Percentiles rank a stretch among this genome's conserved stretches.
These are phyloP conservation scores for Daubentonia madagascariensis DNA, from an alignment of 2,113 vertebrate species.

Conservation along the genomic window DNA sequence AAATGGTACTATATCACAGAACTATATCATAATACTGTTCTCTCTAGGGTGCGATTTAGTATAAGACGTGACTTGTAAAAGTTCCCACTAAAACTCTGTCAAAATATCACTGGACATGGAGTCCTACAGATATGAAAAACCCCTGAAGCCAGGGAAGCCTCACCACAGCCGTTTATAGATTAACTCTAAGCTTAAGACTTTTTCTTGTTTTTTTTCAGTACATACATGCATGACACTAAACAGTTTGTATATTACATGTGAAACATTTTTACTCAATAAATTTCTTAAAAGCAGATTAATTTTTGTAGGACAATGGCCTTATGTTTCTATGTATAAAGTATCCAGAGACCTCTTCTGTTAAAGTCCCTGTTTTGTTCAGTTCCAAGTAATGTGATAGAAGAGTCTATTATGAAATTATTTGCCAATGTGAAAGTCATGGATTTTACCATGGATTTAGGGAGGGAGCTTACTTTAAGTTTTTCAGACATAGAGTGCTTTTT, in stretches of 20 bases:
- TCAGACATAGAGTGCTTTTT: not conserved
- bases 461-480: not conserved
- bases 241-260: not conserved
- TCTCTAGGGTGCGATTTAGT: not conserved
- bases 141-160: not conserved
- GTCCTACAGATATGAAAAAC: not conserved
- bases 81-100: not conserved
- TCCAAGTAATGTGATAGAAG: not conserved
- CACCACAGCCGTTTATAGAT: not conserved
- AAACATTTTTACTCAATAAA: not conserved
- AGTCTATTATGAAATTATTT: conserved; percentile 13
- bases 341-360: not conserved
- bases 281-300: not conserved
- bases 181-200: not conserved
- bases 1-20: not conserved
- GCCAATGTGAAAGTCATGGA: conserved; percentile 23
- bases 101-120: not conserved
- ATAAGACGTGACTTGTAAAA: not conserved
- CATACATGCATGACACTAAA: not conserved
- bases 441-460: conserved; percentile 23
- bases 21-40: not conserved
- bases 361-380: not conserved
- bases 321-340: not conserved
- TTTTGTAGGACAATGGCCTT: not conserved
- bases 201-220: not conserved